Evolutionary conservation across 2,888 invertebrate genomes (phyloP), one percentile per base, ranked within the genome.

Genomic region (Glaucopsyche alexis): DNA sequence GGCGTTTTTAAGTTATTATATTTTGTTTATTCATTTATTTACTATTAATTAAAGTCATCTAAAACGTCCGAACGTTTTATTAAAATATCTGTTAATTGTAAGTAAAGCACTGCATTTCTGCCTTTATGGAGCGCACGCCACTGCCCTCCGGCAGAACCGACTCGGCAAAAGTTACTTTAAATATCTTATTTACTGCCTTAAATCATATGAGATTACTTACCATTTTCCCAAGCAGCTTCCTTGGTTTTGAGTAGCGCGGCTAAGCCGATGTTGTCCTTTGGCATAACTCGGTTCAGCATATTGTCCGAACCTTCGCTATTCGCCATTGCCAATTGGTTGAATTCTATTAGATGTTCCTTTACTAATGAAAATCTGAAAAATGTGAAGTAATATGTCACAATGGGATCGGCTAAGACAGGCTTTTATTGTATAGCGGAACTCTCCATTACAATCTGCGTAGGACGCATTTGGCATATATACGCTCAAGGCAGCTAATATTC

Each of bases 211-310:
- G 13, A 13, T 47, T 47, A 49, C 93, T 93, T 85, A 96, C 96
- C 95, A 82, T 96, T 96, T 81, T 98, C 98, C 97, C 98, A 99
- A 11, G 98, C 98, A 72, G 96, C 97, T 85, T 98, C 98, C 83
- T 98, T 98, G 65, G 99, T 98, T 90, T 98, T 97, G 73, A 99
- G 94, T 79, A 99, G 94, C 7, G 99, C 99, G 19, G 98, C 99
- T 79, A 99, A 93, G 7, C 99, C 99, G 82, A 99, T 99, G 93
- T 99, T 99, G 93, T 99, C 99, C 86, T 99, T 99, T 72, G 99
- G 99, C 99, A 99, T 99, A 71, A 99, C 99, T 80, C 99, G 95
- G 92, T 99, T 99, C 83, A 99, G 93, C 99, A 99, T 99, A 88
- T 99, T 98, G 87, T 99, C 99, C 69, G 98, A 98, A 70, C 99